Evolutionary conservation across 2,113 vertebrate genomes (phyloP).

Genomic region (Apeltes quadracus): DNA sequence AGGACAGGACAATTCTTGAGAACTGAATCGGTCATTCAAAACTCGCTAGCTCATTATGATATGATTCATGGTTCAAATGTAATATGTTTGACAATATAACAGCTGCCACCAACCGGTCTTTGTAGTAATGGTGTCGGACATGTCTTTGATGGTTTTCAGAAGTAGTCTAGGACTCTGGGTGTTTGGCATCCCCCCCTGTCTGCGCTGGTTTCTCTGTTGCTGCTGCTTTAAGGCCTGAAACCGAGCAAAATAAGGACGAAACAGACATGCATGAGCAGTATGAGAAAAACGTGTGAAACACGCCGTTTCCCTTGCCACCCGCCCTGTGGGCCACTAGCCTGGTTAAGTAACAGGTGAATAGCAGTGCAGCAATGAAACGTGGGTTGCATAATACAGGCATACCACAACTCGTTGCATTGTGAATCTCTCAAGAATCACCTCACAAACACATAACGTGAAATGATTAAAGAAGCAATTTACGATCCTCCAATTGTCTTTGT

Average conservation of each 20-base stretch:
- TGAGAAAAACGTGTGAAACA: constrained; percentile 34
- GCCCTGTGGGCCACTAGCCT: constrained; percentile 36
- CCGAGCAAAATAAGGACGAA: constrained; percentile 20
- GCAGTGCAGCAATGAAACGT: constrained; percentile 28
- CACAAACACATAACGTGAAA: constrained; percentile 9
- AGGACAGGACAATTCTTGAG: not conserved
- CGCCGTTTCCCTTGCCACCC: constrained; percentile 24
- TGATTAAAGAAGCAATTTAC: constrained; percentile 11
- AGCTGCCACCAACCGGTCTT: constrained; percentile 82
- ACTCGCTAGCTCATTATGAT: constrained; percentile 2
- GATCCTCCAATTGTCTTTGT: not conserved
- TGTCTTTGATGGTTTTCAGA: constrained; percentile 88
- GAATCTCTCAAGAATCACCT: constrained; percentile 40
- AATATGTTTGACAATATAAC: not conserved
- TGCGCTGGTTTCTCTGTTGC: constrained; percentile 90
- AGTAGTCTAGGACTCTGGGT: constrained; percentile 85
- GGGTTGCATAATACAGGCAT: constrained; percentile 39
- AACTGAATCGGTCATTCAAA: not conserved
- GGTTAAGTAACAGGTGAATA: constrained; percentile 58
- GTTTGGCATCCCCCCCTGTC: constrained; percentile 84
- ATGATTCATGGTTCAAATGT: not conserved
- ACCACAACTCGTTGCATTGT: constrained; percentile 28
- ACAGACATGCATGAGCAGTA: constrained; percentile 2
- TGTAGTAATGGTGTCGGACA: constrained; percentile 74
- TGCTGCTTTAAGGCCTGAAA: constrained; percentile 92